A percentile compares a stretch with the other conserved stretches of the same genome.
Evolutionary conservation across 2,888 invertebrate genomes (phyloP).

Genomic region (Drosophila sordidapex): DNA sequence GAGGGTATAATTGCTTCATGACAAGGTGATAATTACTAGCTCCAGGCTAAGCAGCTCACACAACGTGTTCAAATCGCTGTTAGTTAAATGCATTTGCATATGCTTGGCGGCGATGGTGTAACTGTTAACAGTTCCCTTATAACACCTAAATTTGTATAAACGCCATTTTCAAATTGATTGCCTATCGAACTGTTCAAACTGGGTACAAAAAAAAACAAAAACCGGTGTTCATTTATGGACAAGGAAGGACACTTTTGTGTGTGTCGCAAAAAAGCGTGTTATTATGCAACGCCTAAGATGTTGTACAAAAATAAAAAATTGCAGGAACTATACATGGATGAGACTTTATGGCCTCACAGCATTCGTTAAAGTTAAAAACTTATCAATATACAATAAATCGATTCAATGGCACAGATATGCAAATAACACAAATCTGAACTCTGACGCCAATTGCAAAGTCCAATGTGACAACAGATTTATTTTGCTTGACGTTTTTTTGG

Average conservation of each 20-base stretch:
- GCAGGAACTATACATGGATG: background rate
- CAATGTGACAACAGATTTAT: slow-evolving; percentile 25
- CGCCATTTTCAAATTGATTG: slow-evolving; percentile 19
- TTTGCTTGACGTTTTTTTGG: slow-evolving; percentile 35
- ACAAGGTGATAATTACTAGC: slow-evolving; percentile 25
- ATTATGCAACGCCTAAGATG: slow-evolving; percentile 9
- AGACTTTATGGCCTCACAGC: background rate
- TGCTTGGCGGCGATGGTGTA: background rate
- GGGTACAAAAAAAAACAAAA: background rate
- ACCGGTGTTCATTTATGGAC: slow-evolving; percentile 30
- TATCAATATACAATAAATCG: slow-evolving; percentile 1
- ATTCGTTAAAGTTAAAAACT: background rate
- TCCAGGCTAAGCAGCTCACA: background rate
- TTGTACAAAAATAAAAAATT: background rate
- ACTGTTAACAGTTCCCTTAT: slow-evolving; percentile 5
- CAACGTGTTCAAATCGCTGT: slow-evolving; percentile 2
- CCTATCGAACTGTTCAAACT: slow-evolving; percentile 18
- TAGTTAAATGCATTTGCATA: slow-evolving; percentile 9
- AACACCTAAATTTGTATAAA: background rate
- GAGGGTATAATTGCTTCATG: slow-evolving; percentile 9
- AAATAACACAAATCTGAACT: slow-evolving; percentile 23
- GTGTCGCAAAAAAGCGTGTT: slow-evolving; percentile 22
- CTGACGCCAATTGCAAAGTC: slow-evolving; percentile 51
- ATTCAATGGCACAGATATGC: slow-evolving; percentile 9
- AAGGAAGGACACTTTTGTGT: slow-evolving; percentile 25